Percentiles rank a stretch among this genome's conserved stretches.
These are phyloP conservation scores for Pterocles burchelli DNA, from an alignment of 2,113 vertebrate species.

Conservation along the genomic window DNA sequence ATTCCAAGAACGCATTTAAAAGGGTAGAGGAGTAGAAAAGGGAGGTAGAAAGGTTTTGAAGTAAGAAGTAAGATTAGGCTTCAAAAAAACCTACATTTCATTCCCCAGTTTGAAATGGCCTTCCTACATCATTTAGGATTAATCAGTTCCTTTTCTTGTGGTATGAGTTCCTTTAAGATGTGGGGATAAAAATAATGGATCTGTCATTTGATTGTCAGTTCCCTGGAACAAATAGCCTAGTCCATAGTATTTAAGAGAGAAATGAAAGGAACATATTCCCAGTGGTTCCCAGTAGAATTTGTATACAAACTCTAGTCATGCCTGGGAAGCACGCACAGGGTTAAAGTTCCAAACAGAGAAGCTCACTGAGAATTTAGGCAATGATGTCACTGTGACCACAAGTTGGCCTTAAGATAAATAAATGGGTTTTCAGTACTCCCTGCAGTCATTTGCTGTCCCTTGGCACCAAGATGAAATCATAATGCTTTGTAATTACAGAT, in stretches of 20 bases:
- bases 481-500: slow-evolving; percentile 44
- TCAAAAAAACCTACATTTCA: neutral
- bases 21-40: neutral
- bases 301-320: neutral
- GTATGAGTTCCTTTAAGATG: neutral
- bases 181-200: neutral
- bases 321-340: neutral
- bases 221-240: neutral
- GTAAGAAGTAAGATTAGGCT: neutral
- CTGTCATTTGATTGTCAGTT: neutral
- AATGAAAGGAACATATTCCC: neutral
- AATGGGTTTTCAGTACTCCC: slow-evolving; percentile 15
- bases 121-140: neutral
- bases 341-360: slow-evolving; percentile 18
- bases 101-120: neutral
- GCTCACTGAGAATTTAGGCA: neutral
- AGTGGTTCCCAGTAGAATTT: neutral
- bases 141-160: neutral
- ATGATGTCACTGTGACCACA: slow-evolving; percentile 29
- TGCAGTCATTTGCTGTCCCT: slow-evolving; percentile 12
- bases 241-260: neutral
- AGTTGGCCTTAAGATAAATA: slow-evolving; percentile 5
- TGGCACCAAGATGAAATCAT: slow-evolving; percentile 57
- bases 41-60: neutral
- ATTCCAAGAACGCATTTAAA: neutral